These are phyloP conservation scores for Platerodrilus igneus DNA, from an alignment of 2,888 invertebrate genomes.

Conservation along the genomic window DNA sequence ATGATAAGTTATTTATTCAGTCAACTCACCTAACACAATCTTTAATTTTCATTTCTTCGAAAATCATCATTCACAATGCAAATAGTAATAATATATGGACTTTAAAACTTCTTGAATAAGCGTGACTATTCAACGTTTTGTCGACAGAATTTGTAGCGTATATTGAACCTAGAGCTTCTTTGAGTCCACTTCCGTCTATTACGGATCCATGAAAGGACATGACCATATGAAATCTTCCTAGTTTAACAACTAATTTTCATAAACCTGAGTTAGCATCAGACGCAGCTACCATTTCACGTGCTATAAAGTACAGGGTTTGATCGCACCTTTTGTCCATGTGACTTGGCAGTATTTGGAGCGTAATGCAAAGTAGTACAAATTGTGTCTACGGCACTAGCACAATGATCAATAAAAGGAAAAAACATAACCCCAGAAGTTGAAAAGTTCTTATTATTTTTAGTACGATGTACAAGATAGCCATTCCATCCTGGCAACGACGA, in stretches of 20 bases:
- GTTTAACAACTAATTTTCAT: slow-evolving; percentile 10
- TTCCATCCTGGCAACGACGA: slow-evolving; percentile 31
- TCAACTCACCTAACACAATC: no score
- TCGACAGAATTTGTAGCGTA: slow-evolving; percentile 30
- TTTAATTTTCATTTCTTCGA: slow-evolving; percentile 23
- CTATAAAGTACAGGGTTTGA: no score
- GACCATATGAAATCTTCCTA: slow-evolving; percentile 18
- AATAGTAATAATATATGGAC: background rate
- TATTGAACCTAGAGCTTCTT: slow-evolving; percentile 25
- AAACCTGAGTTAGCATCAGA: no score
- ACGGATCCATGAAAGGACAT: slow-evolving; percentile 25
- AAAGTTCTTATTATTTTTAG: slow-evolving; percentile 15
- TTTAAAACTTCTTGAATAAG: slow-evolving; percentile 22
- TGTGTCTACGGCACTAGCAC: slow-evolving; percentile 14
- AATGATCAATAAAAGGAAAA: slow-evolving; percentile 21
- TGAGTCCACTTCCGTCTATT: slow-evolving; percentile 26
- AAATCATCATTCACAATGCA: slow-evolving; percentile 24
- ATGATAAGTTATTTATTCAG: no score
- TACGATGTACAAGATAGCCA: slow-evolving; percentile 24
- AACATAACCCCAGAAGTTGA: slow-evolving; percentile 6
- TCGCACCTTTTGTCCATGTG: slow-evolving; percentile 22
- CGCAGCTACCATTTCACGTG: no score
- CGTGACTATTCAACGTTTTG: slow-evolving; percentile 27
- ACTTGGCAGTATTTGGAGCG: slow-evolving; percentile 19
- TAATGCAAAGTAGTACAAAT: slow-evolving; percentile 20